A percentile compares a stretch with the other conserved stretches of the same genome.
Conservation (phyloP, 2,888 invertebrate species). For the Cataglyphis cursor region DNA sequence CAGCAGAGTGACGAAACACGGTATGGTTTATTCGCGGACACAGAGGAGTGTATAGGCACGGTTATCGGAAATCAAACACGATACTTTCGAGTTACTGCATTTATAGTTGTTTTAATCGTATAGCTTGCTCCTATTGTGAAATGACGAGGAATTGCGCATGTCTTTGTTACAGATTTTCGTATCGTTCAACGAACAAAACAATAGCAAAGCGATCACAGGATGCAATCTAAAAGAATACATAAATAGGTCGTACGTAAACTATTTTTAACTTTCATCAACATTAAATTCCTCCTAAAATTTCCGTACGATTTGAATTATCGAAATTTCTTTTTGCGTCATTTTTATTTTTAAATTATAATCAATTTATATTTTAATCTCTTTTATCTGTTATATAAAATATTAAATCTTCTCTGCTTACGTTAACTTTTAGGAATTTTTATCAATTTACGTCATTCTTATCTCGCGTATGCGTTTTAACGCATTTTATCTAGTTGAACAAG, state of each 20-base stretch:
- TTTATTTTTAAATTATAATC: not conserved
- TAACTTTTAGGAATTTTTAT: not conserved
- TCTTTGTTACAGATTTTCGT: slow-evolving; percentile 53
- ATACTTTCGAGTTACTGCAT: slow-evolving; percentile 45
- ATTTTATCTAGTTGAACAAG: not conserved
- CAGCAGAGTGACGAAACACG: slow-evolving; percentile 27
- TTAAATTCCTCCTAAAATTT: slow-evolving; percentile 49
- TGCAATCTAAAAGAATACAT: not conserved
- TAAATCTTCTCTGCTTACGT: not conserved
- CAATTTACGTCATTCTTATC: not conserved
- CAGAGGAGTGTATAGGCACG: slow-evolving; percentile 39
- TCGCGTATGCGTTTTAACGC: slow-evolving; percentile 6
- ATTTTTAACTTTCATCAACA: slow-evolving; percentile 47
- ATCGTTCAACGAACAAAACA: slow-evolving; percentile 32
- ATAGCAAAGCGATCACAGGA: not conserved
- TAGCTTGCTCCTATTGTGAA: not conserved
- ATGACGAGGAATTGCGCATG: slow-evolving; percentile 16
- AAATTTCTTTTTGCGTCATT: not conserved
- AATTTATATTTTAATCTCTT: slow-evolving; percentile 8
- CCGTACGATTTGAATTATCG: not conserved
- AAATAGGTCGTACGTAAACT: not conserved
- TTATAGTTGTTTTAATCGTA: slow-evolving; percentile 68
- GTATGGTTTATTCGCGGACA: slow-evolving; percentile 62
- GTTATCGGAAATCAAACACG: slow-evolving; percentile 28
- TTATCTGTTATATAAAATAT: not conserved